Base-by-base conservation (phyloP, 2,113 vertebrate species). In the Arvicanthis niloticus region DNA sequence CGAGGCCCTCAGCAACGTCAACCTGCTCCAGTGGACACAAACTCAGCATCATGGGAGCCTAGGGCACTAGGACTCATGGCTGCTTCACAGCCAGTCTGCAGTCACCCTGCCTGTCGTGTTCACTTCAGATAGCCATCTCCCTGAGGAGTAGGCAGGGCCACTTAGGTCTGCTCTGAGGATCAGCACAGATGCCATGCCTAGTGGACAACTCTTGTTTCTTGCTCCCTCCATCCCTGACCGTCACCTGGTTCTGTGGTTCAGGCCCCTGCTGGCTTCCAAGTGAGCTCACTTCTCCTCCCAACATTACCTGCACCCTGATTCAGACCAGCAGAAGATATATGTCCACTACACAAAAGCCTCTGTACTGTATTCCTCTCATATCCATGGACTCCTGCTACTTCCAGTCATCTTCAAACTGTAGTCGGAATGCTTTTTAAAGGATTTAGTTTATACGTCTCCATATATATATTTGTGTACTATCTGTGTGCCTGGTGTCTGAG, bases 1-100 rank as follows among this genome's bases (percentile, higher is more conserved):
- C 60, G 34, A 60, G 45, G 9, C 40, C 70, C 67, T 0, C 0
- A 1, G 15, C 21, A 40, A n/a, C 10, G n/a, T 15, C 34, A 13
- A 40, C 7, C 51, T 19, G 91, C 34, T 31, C 72, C 12, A 40
- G 0, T 24, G 48, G 89, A 15, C 40, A 16, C 78, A 56, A 42
- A 60, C 6, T 56, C 58, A 60, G 68, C 45, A 67, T 95, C 58
- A 3, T 34, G n/a, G 51, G 22, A 60, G 40, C 42, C 51, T 84
- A 5, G 7, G n/a, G 58, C 73, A 29, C 51, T 21, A 40, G 42
- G 42, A 15, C 70, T 89, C 31, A 9, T 67, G 92, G 68, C 51
- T 40, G 82, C 62, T 87, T 56, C 53, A 42, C 15, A 26, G 45
- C 26, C 45, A 40, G 22, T 0, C 2, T 65, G 3, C 31, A 22